Evolutionary conservation across 2,888 invertebrate genomes (phyloP).

Genomic region (Gasteruption jaculator): DNA sequence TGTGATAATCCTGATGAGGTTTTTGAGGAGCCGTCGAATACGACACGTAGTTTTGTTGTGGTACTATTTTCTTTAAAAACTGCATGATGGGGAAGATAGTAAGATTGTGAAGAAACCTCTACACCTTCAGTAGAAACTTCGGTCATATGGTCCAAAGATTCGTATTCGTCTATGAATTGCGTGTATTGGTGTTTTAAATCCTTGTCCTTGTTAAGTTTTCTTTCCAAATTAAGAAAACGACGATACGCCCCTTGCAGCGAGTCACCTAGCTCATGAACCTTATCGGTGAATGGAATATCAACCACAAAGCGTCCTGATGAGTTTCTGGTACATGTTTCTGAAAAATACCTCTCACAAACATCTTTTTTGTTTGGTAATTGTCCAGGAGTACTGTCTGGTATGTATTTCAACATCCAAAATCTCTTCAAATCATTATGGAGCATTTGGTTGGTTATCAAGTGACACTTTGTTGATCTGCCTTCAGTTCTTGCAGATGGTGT

Average conservation of each 20-base stretch:
- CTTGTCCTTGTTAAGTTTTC: not conserved
- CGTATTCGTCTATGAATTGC: not conserved
- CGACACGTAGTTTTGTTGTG: slow-evolving; percentile 28
- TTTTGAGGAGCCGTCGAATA: slow-evolving; percentile 29
- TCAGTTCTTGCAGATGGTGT: not conserved
- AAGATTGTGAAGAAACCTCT: no score
- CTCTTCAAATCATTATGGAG: slow-evolving; percentile 2
- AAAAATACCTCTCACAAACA: slow-evolving; percentile 4
- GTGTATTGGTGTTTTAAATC: not conserved
- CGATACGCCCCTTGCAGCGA: not conserved
- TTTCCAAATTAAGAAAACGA: not conserved
- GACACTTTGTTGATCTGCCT: not conserved
- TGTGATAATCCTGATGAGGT: slow-evolving; percentile 20
- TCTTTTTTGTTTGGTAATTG: not conserved
- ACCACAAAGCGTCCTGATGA: not conserved
- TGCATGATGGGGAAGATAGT: slow-evolving; percentile 30
- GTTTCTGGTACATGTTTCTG: not conserved
- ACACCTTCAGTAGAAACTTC: no score
- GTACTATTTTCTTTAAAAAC: slow-evolving; percentile 22
- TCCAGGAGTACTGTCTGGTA: no score
- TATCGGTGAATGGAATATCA: not conserved
- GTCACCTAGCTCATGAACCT: not conserved
- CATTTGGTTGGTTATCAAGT: not conserved
- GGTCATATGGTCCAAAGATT: no score
- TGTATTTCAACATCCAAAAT: slow-evolving; percentile 6